Evolutionary conservation across 2,888 invertebrate species (phyloP).

Genomic region (Xestia xanthographa): DNA sequence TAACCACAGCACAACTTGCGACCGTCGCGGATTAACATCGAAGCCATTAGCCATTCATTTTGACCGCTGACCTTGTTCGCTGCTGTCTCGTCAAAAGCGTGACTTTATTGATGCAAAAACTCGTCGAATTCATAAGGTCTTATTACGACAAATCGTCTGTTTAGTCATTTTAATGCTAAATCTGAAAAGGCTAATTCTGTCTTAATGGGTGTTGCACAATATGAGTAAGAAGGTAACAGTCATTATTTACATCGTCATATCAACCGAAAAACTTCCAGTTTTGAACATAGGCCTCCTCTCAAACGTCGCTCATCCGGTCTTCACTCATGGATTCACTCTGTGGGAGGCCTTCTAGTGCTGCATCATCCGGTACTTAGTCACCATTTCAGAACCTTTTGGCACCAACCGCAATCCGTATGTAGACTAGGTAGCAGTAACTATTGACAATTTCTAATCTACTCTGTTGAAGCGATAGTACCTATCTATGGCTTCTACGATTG

Average conservation of each 20-base stretch:
- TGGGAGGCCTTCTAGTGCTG: background rate
- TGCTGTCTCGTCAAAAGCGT: constrained; percentile 44
- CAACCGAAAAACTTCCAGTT: background rate
- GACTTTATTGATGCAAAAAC: constrained; percentile 50
- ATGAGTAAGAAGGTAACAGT: background rate
- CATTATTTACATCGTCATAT: background rate
- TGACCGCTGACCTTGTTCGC: constrained; percentile 40
- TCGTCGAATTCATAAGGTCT: constrained; percentile 46
- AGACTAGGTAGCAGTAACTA: too few species aligned
- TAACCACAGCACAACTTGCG: constrained; percentile 8
- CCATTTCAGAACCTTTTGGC: background rate
- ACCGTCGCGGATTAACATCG: constrained; percentile 32
- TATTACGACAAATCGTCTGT: constrained; percentile 37
- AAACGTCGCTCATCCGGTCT: background rate
- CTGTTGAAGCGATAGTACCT: too few species aligned
- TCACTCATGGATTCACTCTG: background rate
- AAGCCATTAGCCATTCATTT: constrained; percentile 40
- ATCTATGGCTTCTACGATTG: background rate
- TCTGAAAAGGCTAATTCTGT: background rate
- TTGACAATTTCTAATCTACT: too few species aligned
- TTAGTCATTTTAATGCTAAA: background rate
- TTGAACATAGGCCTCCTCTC: background rate
- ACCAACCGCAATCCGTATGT: too few species aligned
- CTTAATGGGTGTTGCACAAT: background rate
- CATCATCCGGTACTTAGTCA: background rate